These are phyloP conservation scores for Drosophila buzzatii DNA, from an alignment of 2,888 invertebrate species.

Conservation along the genomic window DNA sequence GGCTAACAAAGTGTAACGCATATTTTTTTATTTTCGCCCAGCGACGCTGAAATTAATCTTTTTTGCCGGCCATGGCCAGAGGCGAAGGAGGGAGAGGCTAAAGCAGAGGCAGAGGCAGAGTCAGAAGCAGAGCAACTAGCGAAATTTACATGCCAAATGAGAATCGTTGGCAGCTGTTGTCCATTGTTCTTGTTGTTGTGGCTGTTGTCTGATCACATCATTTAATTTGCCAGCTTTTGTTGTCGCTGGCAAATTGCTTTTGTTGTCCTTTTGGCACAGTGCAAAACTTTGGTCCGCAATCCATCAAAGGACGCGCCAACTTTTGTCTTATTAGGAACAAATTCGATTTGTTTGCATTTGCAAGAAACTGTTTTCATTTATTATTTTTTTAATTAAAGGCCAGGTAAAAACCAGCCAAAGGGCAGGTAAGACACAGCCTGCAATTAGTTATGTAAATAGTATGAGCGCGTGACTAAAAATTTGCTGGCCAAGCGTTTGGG, in stretches of 20 bases:
- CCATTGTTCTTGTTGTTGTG: background rate
- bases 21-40: constrained; percentile 35
- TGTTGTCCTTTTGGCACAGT: constrained; percentile 18
- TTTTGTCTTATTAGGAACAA: constrained; percentile 23
- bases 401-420: constrained; percentile 21
- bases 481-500: constrained; percentile 5
- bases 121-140: background rate
- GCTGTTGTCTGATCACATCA: constrained; percentile 33
- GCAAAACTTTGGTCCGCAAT: constrained; percentile 40
- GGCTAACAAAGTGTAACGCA: constrained; percentile 43
- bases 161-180: constrained; percentile 16
- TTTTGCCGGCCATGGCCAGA: background rate
- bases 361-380: background rate
- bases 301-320: constrained; percentile 50
- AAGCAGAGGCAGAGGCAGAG: background rate
- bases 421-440: constrained; percentile 1
- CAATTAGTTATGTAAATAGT: constrained; percentile 62
- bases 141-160: constrained; percentile 39
- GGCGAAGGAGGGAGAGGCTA: background rate
- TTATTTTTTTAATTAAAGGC: constrained; percentile 48
- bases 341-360: constrained; percentile 17
- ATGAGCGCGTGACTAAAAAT: constrained; percentile 3
- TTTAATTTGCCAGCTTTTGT: constrained; percentile 48
- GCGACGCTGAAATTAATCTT: constrained; percentile 43
- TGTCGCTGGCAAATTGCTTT: constrained; percentile 60